Conservation (phyloP, 2,888 invertebrate genomes). For the Morpho achilles region DNA sequence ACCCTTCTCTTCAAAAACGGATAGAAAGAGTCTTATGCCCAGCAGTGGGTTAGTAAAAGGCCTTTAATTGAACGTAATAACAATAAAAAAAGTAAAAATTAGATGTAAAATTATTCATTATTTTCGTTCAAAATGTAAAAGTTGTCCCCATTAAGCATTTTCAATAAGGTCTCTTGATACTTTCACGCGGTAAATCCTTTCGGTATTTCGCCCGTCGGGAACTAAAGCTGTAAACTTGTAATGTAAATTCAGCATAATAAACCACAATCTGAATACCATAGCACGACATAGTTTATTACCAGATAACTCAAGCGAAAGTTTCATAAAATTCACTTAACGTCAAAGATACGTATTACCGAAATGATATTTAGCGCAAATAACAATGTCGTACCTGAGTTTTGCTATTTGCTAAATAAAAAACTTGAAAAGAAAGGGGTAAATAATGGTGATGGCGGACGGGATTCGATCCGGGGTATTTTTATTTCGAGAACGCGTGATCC, state of each 20-base stretch:
- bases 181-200: slow-evolving; percentile 25
- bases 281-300: slow-evolving; percentile 18
- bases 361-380: background rate
- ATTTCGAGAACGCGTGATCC: no score
- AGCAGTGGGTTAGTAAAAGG: no score
- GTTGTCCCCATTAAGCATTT: slow-evolving; percentile 9
- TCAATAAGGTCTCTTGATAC: slow-evolving; percentile 5
- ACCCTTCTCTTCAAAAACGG: no score
- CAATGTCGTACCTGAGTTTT: background rate
- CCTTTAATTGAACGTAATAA: no score
- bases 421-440: no score
- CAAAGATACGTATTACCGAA: slow-evolving; percentile 3
- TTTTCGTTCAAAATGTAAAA: background rate
- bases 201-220: slow-evolving; percentile 19
- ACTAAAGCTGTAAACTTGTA: slow-evolving; percentile 22
- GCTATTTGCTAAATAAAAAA: background rate
- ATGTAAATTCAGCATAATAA: slow-evolving; percentile 25
- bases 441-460: no score
- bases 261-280: slow-evolving; percentile 22
- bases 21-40: no score
- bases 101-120: no score
- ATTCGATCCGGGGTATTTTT: no score
- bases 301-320: slow-evolving; percentile 24
- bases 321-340: slow-evolving; percentile 8
- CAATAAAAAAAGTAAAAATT: no score